A percentile compares a stretch with the other conserved stretches of the same genome.
These are phyloP conservation scores for Lanius ludovicianus DNA, from an alignment of 2,113 vertebrate species.

Conservation along the genomic window DNA sequence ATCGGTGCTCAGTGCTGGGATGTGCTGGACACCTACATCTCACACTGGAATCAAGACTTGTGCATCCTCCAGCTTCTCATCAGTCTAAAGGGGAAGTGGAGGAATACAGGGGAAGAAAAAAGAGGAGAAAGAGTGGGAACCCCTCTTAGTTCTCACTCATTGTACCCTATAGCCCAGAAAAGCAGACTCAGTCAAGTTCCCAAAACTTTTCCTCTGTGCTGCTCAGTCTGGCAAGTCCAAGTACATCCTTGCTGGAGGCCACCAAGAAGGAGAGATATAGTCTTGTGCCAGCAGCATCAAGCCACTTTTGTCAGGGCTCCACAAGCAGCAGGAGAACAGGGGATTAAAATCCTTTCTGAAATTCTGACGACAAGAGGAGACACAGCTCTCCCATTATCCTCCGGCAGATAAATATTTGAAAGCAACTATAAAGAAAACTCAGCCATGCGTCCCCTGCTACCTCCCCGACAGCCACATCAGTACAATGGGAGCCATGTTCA, in stretches of 20 bases:
- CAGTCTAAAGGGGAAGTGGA: background rate
- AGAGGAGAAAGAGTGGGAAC: background rate
- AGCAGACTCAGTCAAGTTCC: background rate
- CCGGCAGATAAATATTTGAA: slow-evolving; percentile 58
- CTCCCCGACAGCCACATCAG: background rate
- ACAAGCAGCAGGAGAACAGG: background rate
- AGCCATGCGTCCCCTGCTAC: background rate
- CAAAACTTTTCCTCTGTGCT: background rate
- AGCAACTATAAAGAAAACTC: slow-evolving; percentile 47
- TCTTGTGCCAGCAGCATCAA: background rate
- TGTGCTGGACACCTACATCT: background rate
- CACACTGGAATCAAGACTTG: background rate
- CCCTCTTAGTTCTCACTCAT: background rate
- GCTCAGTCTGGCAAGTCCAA: background rate
- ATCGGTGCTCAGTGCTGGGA: fast-evolving
- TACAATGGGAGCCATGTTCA: background rate
- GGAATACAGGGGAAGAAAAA: background rate
- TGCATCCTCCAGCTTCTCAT: background rate
- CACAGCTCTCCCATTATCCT: slow-evolving; percentile 11
- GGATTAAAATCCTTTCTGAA: slow-evolving; percentile 28
- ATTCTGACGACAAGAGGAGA: slow-evolving; percentile 10
- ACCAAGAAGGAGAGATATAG: background rate
- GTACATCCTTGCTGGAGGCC: background rate
- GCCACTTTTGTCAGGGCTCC: background rate
- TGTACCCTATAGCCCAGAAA: background rate